Evolutionary conservation across 2,797 vertebrate genomes (phyloP), one percentile per base, ranked within the genome.

Genomic region (Melanotaenia pygmaea): DNA sequence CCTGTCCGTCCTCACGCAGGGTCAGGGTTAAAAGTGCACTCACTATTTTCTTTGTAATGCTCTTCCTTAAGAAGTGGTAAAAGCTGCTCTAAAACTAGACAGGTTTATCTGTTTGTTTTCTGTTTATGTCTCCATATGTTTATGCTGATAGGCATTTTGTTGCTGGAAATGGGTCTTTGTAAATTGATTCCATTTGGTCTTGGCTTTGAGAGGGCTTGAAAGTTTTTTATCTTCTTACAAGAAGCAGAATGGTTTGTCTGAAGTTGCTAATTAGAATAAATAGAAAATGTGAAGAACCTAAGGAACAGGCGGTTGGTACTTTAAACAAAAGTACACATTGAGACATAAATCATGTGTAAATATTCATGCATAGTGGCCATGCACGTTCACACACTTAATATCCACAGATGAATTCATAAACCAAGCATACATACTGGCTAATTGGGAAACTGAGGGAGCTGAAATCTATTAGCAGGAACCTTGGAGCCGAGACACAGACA

Each of bases 1-100:
- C 75, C 84, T 73, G 84, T 89, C 88, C 85, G 73, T 94, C 89
- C 87, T 93, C 86, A 88, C 88, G 70, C 81, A 20, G 86, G 93
- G 93, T 94, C 91, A 87, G 92, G 94, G 94, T 94, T 93, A 93
- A 95, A 94, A 95, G 94, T 94, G 91, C 93, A 93, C 67, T 7
- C 81, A 59, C 80, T 93, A 67, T 93, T 95, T 94, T 91, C 93
- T 94, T 94, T 93, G 91, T 93, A 93, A 93, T 80, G 63, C 81
- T 83, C 88, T 87, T 93, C 92, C 89, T 86, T 90, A 91, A 93
- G 89, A 92, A 89, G 87, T 50, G 87, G 65, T 92, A 92, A 93
- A 93, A 91, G 80, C 67, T n/a, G 76, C 85, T 84, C 47, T 91
- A 83, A 92, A 91, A 78, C 57, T 45, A 28, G 74, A 88, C 89